A percentile compares a stretch with the other conserved stretches of the same genome.
phyloP scores from a whole-genome alignment of 1,140 invertebrate genomes.

The Paraescarpia echinospica region DNA sequence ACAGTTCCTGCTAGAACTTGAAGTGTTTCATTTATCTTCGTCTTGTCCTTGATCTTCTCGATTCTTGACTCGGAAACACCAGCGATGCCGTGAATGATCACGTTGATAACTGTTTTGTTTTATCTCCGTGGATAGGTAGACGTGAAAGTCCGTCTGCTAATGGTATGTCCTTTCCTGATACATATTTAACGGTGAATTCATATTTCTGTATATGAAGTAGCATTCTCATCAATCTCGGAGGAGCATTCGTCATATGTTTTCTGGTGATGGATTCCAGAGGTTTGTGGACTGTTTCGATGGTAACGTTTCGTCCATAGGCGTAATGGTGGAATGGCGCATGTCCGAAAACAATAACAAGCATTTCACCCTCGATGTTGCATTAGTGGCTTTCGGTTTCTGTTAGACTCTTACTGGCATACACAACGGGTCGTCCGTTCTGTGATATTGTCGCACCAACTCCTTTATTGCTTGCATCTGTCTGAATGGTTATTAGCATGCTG shows the following conservation, averaged over 20 bases:
- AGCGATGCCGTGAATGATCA: too few species aligned
- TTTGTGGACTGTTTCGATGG: constrained; percentile 10
- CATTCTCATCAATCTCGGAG: background rate
- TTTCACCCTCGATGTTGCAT: background rate
- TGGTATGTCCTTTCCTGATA: constrained; percentile 8
- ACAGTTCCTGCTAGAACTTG: too few species aligned
- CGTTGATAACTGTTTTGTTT: too few species aligned
- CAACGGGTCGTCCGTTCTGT: background rate
- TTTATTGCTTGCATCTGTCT: background rate
- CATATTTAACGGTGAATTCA: background rate
- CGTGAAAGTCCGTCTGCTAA: background rate
- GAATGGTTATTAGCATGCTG: background rate
- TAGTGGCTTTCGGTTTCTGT: background rate
- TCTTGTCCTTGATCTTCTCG: too few species aligned
- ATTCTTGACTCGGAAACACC: too few species aligned
- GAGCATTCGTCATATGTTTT: background rate
- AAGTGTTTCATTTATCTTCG: too few species aligned
- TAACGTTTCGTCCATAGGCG: background rate
- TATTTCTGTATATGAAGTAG: constrained; percentile 10
- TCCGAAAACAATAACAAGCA: background rate
- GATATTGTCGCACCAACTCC: background rate
- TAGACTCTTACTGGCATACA: background rate
- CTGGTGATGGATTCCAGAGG: constrained; percentile 9
- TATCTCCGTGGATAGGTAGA: too few species aligned
- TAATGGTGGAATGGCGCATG: background rate